Base-by-base conservation (phyloP, 1,140 invertebrate genomes). In the Aphelenchoides besseyi region DNA sequence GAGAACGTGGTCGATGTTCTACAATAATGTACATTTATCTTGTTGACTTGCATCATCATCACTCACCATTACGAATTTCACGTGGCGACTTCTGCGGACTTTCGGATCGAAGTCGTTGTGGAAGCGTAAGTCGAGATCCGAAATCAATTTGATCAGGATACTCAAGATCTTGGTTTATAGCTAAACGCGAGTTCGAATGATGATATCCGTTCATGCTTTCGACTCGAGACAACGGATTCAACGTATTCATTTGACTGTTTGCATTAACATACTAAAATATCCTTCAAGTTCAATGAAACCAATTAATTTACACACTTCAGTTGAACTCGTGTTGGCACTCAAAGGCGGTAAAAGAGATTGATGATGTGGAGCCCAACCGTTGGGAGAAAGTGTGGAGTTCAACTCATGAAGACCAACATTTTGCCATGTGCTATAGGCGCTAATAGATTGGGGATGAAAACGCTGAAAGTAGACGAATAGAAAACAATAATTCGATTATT, bases 1-100 rank as follows among this genome's bases (percentile, higher is more conserved):
- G 70, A 5, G 76, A 78, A 18, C 78, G 72, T 41, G 68, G 29
- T 36, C 29, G 55, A 36, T 66, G 63, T n/a, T 36, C 63, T 66
- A 12, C 30, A 66, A 66, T 33, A 12, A 18, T 26, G 28, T 30
- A 61, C 59, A 28, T 61, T 33, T 33, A 16, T 35, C 36, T 33
- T n/a, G 29, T 29, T 53, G 9, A 68, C 12, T 29, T 18, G 33
- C n/a, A 5, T 28, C n/a, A 67, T 28, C 36, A 67, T 32, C 23
- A 53, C 29, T 26, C 1, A 8, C 67, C 36, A n/a, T 3, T 1
- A 37, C 18, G 0, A 32, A 66, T 69, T 37, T 64, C 69, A 18
- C 28, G 35, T 53, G 69, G 69, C 0, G 69, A 64, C 26, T 70
- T 70, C 23, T 68, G 66, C n/a, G 69, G 69, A 33, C 30, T 37